These are phyloP conservation scores for Buceros bicornis DNA, from an alignment of 2,797 vertebrate genomes.

Conservation along the genomic window DNA sequence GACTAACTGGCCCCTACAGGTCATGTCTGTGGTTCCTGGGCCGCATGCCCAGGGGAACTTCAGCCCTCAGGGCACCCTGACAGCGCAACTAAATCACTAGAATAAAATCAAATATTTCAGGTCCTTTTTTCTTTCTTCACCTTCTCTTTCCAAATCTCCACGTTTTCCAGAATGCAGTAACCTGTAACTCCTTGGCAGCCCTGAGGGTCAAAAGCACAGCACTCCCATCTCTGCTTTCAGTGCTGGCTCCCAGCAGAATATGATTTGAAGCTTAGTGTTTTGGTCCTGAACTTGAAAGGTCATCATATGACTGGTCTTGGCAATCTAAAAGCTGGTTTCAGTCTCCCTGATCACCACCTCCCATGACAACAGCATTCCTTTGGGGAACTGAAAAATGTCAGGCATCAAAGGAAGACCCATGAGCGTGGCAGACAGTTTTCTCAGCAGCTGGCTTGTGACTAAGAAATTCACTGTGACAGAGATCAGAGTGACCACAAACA, in stretches of 20 bases:
- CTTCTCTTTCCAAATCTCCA: background rate
- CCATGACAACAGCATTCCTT: background rate
- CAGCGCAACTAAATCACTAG: background rate
- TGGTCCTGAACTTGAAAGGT: background rate
- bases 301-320: background rate
- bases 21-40: background rate
- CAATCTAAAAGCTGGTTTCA: background rate
- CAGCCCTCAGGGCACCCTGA: background rate
- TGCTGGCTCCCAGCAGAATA: background rate
- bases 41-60: background rate
- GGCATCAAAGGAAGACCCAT: background rate
- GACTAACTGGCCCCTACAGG: background rate
- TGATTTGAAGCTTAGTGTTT: background rate
- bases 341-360: background rate
- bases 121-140: background rate
- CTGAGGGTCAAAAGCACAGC: background rate
- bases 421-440: background rate
- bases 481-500: slow-evolving; percentile 14
- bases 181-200: background rate
- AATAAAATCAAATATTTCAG: background rate
- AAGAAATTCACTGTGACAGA: background rate
- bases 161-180: background rate
- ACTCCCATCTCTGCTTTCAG: background rate
- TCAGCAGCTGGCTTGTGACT: slow-evolving; percentile 9
- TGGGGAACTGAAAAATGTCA: slow-evolving; percentile 8